These are phyloP conservation scores for Mya arenaria DNA, from an alignment of 1,140 invertebrate genomes.

Conservation along the genomic window DNA sequence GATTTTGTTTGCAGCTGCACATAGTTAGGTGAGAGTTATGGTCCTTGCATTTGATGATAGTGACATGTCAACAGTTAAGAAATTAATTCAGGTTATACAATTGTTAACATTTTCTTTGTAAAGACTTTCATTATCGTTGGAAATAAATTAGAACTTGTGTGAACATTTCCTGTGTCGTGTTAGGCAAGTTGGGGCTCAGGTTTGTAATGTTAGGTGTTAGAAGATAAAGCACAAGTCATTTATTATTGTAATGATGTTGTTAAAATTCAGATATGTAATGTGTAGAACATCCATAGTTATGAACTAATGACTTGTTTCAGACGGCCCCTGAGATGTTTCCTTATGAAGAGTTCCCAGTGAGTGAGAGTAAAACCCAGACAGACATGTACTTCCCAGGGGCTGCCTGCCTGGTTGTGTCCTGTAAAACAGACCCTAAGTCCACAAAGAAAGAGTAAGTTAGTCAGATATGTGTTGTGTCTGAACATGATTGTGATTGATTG, in stretches of 20 bases:
- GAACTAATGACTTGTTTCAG: conserved; percentile 60
- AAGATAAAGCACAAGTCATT: background rate
- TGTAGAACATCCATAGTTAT: background rate
- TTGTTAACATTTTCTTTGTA: no score
- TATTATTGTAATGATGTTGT: background rate
- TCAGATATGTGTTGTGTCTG: background rate
- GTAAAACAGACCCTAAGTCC: conserved; percentile 76
- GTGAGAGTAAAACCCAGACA: conserved; percentile 76
- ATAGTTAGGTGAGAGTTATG: no score
- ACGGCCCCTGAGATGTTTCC: conserved; percentile 80
- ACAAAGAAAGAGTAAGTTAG: conserved; percentile 79
- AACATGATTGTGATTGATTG: background rate
- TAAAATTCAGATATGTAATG: background rate
- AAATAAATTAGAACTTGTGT: no score
- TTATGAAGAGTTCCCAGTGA: conserved; percentile 77
- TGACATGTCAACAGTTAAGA: no score
- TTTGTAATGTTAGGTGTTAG: no score
- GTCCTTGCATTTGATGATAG: no score
- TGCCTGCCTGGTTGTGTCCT: conserved; percentile 79
- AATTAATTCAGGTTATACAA: no score
- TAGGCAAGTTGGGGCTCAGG: no score
- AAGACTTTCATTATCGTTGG: no score
- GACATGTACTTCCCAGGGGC: conserved; percentile 79
- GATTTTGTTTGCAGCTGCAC: no score
- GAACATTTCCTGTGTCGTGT: no score